Base-by-base conservation (phyloP, 92 coral and sea anemone species). In the Epizoanthus stellaris region DNA sequence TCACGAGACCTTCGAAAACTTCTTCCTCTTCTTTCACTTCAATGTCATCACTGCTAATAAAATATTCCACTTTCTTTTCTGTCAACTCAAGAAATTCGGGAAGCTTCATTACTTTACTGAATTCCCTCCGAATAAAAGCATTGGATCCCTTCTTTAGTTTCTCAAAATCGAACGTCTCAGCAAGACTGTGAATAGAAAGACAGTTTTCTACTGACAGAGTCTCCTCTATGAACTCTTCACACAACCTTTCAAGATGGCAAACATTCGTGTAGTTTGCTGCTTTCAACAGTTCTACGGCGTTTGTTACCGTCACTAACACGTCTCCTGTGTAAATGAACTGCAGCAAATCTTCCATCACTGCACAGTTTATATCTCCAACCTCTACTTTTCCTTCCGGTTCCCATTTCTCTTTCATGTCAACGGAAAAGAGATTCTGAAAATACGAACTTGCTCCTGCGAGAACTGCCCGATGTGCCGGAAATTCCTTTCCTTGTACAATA, bases 61-160 rank as follows among this genome's bases (percentile, higher is more conserved):
- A 30, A 30, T 30, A 30, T 30, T 30, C 36, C 36, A 30, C 36
- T 30, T 30, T 30, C 36, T 30, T 30, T 30, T 30, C 36, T 30
- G 36, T 30, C 36, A 30, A 62, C 67, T 62, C 67, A 1, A 62
- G 67, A 62, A 62, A 62, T 11, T 62, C 36, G 8, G 1, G 67
- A 10, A 2, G 67, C 2, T 62, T 62, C 30, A 62, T 3, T n/a
- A 62, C 67, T 62, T 62, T 62, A 62, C 67, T 62, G 67, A 62
- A 62, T 6, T 62, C 21, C 30, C 7, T 4, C 7, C 21, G n/a
- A 62, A 62, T 62, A 30, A 62, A 62, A 19, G n/a, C 67, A 19
- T 30, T n/a, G 67, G 67, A n/a, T 62, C 67, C 67, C 15, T 62
- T 62, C 67, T 62, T 62, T n/a, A 62, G 67, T 62, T 62, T 30